phyloP scores from a whole-genome alignment of 1,140 invertebrate species.

The Tachypleus tridentatus region DNA sequence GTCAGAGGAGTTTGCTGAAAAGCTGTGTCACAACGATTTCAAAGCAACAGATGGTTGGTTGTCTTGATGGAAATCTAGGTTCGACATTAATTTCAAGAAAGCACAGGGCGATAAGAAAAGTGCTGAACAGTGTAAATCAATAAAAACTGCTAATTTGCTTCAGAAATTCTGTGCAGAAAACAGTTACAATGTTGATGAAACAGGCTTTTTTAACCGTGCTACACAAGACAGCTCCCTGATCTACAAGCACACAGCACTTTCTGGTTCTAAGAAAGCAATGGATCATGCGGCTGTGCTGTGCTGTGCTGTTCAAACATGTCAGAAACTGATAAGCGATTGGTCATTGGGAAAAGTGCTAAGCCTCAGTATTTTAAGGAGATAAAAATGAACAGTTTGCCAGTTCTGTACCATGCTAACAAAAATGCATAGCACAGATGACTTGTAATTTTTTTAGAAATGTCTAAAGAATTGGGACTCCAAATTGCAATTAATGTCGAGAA shows the following conservation, averaged over 20 bases:
- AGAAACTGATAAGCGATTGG: constrained; percentile 7
- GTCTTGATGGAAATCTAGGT: constrained; percentile 18
- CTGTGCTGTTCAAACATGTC: constrained; percentile 13
- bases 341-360: constrained; percentile 12
- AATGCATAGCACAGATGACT: constrained; percentile 23
- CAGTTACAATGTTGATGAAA: no score
- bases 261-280: not conserved
- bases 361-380: constrained; percentile 7
- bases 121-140: constrained; percentile 10
- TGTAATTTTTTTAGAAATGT: constrained; percentile 23
- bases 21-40: constrained; percentile 22
- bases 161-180: no score
- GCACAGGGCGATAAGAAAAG: constrained; percentile 7
- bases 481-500: constrained; percentile 10
- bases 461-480: constrained; percentile 17
- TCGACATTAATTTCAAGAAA: constrained; percentile 16
- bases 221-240: no score
- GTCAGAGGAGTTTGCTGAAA: constrained; percentile 19
- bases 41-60: constrained; percentile 28
- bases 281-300: constrained; percentile 5
- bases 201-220: no score
- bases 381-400: constrained; percentile 17
- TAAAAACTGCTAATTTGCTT: constrained; percentile 3
- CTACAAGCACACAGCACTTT: no score
- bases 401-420: constrained; percentile 20